Percentiles rank a stretch among this genome's conserved stretches.
phyloP scores from a whole-genome alignment of 1,140 invertebrate species.

The Brachionus rubens region DNA sequence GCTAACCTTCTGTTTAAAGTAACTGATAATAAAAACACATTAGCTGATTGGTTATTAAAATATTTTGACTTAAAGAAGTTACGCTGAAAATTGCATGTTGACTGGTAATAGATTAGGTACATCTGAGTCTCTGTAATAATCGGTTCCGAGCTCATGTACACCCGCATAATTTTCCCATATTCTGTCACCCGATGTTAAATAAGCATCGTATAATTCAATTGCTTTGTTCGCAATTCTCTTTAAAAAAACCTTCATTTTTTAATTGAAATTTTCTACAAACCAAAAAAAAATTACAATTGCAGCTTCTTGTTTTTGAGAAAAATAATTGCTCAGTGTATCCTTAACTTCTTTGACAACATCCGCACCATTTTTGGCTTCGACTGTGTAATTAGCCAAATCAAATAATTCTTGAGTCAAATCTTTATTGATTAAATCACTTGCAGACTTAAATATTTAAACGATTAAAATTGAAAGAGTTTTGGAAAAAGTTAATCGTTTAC shows the following conservation, averaged over 20 bases:
- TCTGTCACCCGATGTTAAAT: constrained; percentile 50
- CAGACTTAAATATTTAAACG: constrained; percentile 52
- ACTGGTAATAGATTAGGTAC: constrained; percentile 57
- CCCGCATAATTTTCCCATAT: constrained; percentile 46
- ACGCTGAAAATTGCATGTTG: constrained; percentile 58
- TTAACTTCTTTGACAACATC: constrained; percentile 56
- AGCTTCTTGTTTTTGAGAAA: constrained; percentile 57
- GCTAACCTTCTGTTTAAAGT: constrained; percentile 60
- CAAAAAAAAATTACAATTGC: constrained; percentile 55
- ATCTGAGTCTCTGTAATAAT: constrained; percentile 59
- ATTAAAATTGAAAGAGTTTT: not conserved
- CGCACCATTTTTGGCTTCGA: constrained; percentile 58
- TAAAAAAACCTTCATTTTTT: too few relatives aligned
- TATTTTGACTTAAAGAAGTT: constrained; percentile 44
- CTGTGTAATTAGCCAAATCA: constrained; percentile 59
- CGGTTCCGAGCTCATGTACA: constrained; percentile 52
- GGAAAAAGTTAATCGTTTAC: constrained; percentile 48
- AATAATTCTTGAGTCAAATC: constrained; percentile 59
- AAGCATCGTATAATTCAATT: constrained; percentile 56
- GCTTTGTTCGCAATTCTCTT: constrained; percentile 57
- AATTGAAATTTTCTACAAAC: too few relatives aligned
- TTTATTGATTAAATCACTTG: constrained; percentile 60
- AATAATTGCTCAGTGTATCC: constrained; percentile 57
- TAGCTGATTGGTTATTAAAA: not conserved
- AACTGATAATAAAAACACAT: constrained; percentile 45